Conservation (phyloP, 2,797 vertebrate species). For the Lacerta viridis region DNA sequence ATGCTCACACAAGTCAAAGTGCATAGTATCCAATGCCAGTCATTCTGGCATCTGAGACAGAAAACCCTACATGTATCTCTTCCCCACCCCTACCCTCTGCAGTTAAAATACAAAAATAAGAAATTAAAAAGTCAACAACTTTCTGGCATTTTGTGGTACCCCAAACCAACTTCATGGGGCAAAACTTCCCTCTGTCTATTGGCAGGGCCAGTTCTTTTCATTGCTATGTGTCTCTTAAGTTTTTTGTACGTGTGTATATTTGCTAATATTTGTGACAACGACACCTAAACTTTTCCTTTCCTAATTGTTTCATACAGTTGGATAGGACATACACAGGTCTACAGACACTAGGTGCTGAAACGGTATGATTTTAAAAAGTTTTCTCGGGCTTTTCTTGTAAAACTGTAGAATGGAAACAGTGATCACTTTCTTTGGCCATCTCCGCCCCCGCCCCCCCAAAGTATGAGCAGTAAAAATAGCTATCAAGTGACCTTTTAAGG, state of each 20-base stretch:
- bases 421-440: not conserved
- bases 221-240: not conserved
- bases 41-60: not conserved
- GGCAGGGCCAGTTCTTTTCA: not conserved
- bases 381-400: not conserved
- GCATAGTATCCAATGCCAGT: not conserved
- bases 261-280: not conserved
- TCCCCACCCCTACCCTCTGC: not conserved
- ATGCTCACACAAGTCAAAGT: not conserved
- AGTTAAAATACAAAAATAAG: not conserved
- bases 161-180: not conserved
- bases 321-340: slow-evolving; percentile 98
- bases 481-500: not conserved
- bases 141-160: not conserved
- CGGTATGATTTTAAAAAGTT: slow-evolving; percentile 82
- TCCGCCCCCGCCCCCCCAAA: not conserved
- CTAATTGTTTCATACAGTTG: slow-evolving; percentile 83
- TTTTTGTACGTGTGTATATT: not conserved
- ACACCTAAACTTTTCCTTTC: not conserved
- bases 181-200: not conserved
- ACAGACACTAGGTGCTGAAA: slow-evolving; percentile 98
- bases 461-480: not conserved
- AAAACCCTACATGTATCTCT: not conserved
- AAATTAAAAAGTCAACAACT: not conserved
- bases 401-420: not conserved